phyloP scores from a whole-genome alignment of 2,113 vertebrate species.

The Cavia aperea region DNA sequence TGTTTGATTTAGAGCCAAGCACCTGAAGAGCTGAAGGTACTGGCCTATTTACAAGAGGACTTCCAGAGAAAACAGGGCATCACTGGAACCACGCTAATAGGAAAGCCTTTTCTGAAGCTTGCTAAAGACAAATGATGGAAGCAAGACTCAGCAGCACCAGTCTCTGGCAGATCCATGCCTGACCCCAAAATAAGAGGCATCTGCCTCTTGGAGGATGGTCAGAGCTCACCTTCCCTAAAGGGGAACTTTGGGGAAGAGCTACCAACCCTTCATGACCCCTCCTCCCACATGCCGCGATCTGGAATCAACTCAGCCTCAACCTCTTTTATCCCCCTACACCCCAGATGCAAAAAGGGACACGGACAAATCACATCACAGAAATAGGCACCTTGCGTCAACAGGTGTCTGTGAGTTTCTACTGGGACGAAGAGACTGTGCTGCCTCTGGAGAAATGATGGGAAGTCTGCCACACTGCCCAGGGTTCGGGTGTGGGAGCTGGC shows the following conservation, averaged over 20 bases:
- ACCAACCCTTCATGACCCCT: fast-evolving
- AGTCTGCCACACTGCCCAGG: too few relatives aligned
- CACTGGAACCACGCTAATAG: background rate
- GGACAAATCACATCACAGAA: background rate
- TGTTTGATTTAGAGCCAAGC: background rate
- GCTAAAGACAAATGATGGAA: background rate
- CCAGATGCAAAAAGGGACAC: background rate
- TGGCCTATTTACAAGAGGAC: fast-evolving
- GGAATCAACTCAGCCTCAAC: background rate
- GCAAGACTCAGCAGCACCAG: fast-evolving
- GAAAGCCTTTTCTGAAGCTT: background rate
- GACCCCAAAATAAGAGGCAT: fast-evolving
- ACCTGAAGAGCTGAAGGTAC: fast-evolving
- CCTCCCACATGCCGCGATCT: background rate
- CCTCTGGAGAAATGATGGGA: background rate
- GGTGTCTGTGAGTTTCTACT: background rate
- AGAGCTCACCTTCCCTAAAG: background rate
- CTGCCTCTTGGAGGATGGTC: background rate
- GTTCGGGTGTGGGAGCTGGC: too few relatives aligned
- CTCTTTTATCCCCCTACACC: background rate
- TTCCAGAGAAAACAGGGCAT: background rate
- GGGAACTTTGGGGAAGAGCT: background rate
- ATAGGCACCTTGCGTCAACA: background rate
- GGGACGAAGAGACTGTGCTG: background rate
- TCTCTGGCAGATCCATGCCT: fast-evolving